These are phyloP conservation scores for Neocrepidodera transversa DNA, from an alignment of 2,888 invertebrate genomes.

Conservation along the genomic window DNA sequence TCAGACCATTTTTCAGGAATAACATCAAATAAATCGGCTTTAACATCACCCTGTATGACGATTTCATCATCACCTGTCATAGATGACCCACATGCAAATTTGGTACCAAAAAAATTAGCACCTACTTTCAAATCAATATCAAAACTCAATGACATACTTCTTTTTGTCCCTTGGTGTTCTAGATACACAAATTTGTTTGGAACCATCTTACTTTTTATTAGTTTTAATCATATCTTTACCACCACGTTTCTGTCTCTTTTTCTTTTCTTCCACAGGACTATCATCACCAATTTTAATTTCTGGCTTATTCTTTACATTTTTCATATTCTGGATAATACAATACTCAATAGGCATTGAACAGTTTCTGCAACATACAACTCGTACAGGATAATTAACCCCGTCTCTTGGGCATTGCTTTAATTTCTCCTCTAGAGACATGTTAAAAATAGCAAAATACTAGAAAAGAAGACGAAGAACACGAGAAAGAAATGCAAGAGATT, in stretches of 20 bases:
- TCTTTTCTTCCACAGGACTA: conserved; percentile 85
- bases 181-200: conserved; percentile 84
- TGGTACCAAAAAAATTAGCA: conserved; percentile 95
- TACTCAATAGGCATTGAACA: conserved; percentile 94
- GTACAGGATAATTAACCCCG: conserved; percentile 81
- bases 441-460: background rate
- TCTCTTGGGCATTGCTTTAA: conserved; percentile 62
- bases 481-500: too few species aligned
- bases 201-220: conserved; percentile 92
- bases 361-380: conserved; percentile 90
- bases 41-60: conserved; percentile 98
- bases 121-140: conserved; percentile 98
- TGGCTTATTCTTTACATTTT: conserved; percentile 96
- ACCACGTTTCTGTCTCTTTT: conserved; percentile 95
- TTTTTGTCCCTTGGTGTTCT: conserved; percentile 96
- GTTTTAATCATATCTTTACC: conserved; percentile 96
- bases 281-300: conserved; percentile 80
- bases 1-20: conserved; percentile 99
- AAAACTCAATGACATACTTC: conserved; percentile 82
- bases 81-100: conserved; percentile 99
- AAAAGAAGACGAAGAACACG: too few species aligned
- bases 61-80: conserved; percentile 99
- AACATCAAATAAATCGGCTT: conserved; percentile 97
- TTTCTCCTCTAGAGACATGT: conserved; percentile 68
- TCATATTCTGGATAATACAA: conserved; percentile 94